phyloP scores from a whole-genome alignment of 1,140 invertebrate genomes.

The Pygmarrhopalites habei region DNA sequence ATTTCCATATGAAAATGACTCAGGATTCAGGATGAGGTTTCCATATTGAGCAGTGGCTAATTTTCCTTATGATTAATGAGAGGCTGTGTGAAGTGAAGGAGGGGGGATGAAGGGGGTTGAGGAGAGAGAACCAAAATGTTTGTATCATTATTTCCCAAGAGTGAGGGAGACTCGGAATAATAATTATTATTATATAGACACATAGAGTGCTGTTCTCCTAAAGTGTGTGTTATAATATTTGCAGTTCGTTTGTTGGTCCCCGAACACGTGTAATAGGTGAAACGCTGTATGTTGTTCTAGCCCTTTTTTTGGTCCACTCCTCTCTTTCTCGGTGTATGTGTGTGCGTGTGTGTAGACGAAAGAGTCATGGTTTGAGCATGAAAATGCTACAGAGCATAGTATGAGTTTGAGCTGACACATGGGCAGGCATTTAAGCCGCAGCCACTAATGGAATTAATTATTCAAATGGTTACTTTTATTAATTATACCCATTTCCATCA shows the following conservation, averaged over 20 bases:
- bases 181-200: neutral
- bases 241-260: too few species aligned
- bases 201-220: too few species aligned
- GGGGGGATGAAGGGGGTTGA: too few species aligned
- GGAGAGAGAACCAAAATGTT: neutral
- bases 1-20: neutral
- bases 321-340: neutral
- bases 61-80: conserved; percentile 10
- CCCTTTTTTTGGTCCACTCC: neutral
- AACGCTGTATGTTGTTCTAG: too few species aligned
- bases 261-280: too few species aligned
- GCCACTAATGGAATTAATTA: conserved; percentile 6
- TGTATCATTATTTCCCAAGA: conserved; percentile 4
- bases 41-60: conserved; percentile 12
- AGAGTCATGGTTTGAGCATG: neutral
- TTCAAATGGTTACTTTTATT: conserved; percentile 4
- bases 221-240: too few species aligned
- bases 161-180: neutral
- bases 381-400: neutral
- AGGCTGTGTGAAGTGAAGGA: neutral
- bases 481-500: conserved; percentile 2
- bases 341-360: neutral
- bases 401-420: neutral
- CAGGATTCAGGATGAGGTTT: neutral
- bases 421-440: neutral